These are phyloP conservation scores for Chondrosia reniformis DNA, from an alignment of 37 sponge, comb jelly and placozoan species.

Conservation along the genomic window DNA sequence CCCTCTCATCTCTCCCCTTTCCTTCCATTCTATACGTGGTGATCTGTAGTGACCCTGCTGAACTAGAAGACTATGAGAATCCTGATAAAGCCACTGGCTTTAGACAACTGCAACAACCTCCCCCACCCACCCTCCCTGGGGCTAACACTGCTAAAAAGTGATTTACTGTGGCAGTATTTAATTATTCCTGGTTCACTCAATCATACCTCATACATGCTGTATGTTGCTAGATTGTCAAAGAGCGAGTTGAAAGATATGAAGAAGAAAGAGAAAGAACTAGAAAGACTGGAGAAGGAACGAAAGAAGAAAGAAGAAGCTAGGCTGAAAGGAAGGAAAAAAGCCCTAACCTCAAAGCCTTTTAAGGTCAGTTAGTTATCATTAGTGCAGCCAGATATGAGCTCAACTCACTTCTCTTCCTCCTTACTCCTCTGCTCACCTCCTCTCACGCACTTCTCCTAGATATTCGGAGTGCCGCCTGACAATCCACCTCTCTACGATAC, in stretches of 20 bases:
- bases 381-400: background rate
- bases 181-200: background rate
- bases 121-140: conserved; percentile 1
- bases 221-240: conserved; percentile 3
- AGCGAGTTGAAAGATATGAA: background rate
- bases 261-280: conserved; percentile 29
- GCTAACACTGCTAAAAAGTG: background rate
- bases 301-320: conserved; percentile 44
- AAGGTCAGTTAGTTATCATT: conserved; percentile 31
- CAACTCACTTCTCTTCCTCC: background rate
- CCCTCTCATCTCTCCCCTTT: background rate
- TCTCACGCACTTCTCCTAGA: background rate
- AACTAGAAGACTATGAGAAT: too few relatives aligned
- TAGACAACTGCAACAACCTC: background rate
- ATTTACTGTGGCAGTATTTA: too few relatives aligned
- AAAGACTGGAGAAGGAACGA: conserved; percentile 30
- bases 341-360: conserved; percentile 21
- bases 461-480: conserved; percentile 26
- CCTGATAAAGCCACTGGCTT: too few relatives aligned
- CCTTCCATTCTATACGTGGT: background rate
- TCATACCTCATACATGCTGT: too few relatives aligned
- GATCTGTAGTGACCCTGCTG: too few relatives aligned
- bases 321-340: conserved; percentile 28
- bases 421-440: background rate
- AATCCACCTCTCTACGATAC: conserved; percentile 35